phyloP scores from a whole-genome alignment of 1,140 invertebrate species.

The Pentalonia nigronervosa region DNA sequence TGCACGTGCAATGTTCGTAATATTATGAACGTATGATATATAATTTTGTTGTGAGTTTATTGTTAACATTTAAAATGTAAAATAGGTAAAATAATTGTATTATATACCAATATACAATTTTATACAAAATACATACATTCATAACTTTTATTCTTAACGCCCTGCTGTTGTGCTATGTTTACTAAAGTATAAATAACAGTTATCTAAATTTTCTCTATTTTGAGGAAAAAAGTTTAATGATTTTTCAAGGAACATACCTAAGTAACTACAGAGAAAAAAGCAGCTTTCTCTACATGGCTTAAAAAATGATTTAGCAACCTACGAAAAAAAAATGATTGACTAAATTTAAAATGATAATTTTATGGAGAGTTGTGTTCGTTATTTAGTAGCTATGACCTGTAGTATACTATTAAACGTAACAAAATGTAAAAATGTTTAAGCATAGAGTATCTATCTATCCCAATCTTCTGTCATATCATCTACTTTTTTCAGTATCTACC shows the following conservation, averaged over 20 bases:
- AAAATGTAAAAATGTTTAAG: background rate
- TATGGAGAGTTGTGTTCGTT: background rate
- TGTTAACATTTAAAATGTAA: background rate
- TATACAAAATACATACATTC: background rate
- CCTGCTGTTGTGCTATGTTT: background rate
- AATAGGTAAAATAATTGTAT: background rate
- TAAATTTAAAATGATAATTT: background rate
- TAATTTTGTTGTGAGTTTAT: background rate
- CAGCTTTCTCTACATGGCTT: background rate
- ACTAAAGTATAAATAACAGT: background rate
- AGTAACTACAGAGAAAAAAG: background rate
- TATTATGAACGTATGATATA: background rate
- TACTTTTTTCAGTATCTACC: background rate
- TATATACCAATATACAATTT: background rate
- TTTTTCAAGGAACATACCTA: background rate
- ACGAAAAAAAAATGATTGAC: background rate
- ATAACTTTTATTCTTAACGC: background rate
- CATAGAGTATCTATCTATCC: background rate
- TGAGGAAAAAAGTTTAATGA: background rate
- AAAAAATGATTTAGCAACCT: constrained; percentile 14
- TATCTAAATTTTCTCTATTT: background rate
- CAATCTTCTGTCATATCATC: background rate
- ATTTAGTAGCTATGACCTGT: background rate
- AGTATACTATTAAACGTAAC: background rate
- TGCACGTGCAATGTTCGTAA: background rate